Base-by-base conservation (phyloP, 2,797 vertebrate genomes). In the Ispidina picta region DNA sequence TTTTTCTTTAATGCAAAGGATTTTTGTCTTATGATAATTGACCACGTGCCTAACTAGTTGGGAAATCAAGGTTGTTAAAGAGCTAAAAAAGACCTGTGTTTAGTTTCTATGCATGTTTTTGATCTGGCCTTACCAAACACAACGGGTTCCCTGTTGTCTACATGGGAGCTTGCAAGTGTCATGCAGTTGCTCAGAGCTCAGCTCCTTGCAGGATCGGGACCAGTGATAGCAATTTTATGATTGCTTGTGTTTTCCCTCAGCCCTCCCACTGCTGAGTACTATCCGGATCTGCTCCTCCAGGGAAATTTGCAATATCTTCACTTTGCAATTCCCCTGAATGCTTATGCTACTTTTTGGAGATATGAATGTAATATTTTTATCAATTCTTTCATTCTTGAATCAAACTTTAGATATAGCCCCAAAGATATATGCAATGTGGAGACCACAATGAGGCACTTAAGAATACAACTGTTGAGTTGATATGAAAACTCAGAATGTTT, bases 311-410 rank as follows among this genome's bases (percentile, higher is more conserved):
- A 90, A 14, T 94, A 94, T 78, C 92, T 95, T 83, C 75, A 62
- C 82, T 94, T 84, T 87, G 92, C 94, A 79, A 94, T 96, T 96
- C 88, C 94, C 91, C 89, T 74, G 80, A 93, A 94, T 8, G 52
- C 44, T 85, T 44, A 41, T 74, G 86, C 88, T 96, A 95, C 89
- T 96, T 96, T 96, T 92, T 83, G 86, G 78, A 95, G 89, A 95
- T 89, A 89, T 68, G 91, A 96, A 91, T 56, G 81, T 65, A 96
- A 86, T 96, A 89, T 85, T 97, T 96, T 96, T 96, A 95, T 95
- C 95, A 96, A 68, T 56, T 48, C 79, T 92, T 96, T 84, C 90
- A 55, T 92, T 95, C 96, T 91, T 95, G 83, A 95, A 95, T 90
- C 90, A 92, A 95, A 93, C 85, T 95, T 94, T 44, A 82, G 90